Conservation (phyloP, 1,140 invertebrate species). For the Ceratoteleas bidentatus region DNA sequence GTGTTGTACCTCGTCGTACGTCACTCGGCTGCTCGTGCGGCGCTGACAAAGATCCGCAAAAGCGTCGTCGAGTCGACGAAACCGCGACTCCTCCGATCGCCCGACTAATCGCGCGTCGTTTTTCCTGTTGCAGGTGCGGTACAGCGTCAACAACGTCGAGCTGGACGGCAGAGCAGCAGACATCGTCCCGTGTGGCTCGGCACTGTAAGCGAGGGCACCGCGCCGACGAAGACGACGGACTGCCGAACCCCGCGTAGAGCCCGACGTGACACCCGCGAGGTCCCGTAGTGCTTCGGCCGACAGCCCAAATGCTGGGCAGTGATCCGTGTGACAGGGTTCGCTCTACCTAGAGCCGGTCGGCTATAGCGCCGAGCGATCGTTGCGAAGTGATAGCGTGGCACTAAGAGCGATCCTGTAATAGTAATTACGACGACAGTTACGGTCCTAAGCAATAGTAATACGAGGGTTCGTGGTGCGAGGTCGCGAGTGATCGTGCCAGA, state of each 20-base stretch:
- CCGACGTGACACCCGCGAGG: slow-evolving; percentile 55
- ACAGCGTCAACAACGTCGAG: slow-evolving; percentile 78
- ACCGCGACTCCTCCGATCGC: not conserved
- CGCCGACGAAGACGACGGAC: slow-evolving; percentile 74
- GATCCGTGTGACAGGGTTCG: too few species aligned
- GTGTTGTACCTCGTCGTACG: slow-evolving; percentile 78
- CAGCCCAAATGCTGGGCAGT: slow-evolving; percentile 71
- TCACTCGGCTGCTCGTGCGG: slow-evolving; percentile 71
- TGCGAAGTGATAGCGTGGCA: too few species aligned
- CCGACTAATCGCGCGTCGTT: not conserved
- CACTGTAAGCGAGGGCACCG: slow-evolving; percentile 75
- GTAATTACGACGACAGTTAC: too few species aligned
- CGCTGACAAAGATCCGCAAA: slow-evolving; percentile 70
- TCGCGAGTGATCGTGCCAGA: too few species aligned
- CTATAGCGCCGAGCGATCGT: too few species aligned
- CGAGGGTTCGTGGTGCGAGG: too few species aligned
- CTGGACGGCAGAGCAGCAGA: slow-evolving; percentile 78
- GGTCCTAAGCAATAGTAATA: too few species aligned
- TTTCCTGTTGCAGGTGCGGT: slow-evolving; percentile 79
- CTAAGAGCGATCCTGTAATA: too few species aligned
- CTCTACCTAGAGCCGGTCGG: too few species aligned
- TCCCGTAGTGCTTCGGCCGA: slow-evolving; percentile 71
- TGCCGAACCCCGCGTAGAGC: slow-evolving; percentile 71
- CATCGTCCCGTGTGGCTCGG: slow-evolving; percentile 74
- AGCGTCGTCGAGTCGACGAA: slow-evolving; percentile 19